Base-by-base conservation (phyloP, 2,113 vertebrate genomes). In the Rhinichthys klamathensis region DNA sequence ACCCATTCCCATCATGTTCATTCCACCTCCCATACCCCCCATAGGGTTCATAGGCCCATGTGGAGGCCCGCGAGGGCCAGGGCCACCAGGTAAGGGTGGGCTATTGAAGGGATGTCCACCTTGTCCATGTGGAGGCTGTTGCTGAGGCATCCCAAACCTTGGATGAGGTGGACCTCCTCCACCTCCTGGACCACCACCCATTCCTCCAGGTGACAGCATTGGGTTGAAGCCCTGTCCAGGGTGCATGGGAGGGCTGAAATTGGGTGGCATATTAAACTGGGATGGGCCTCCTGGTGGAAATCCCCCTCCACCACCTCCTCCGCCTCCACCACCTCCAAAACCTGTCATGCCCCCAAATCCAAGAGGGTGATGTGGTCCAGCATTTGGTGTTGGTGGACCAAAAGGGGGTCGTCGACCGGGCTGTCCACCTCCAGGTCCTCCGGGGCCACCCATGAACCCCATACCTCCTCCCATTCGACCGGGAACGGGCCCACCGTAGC, bases 181-280 rank as follows among this genome's bases (percentile, higher is more conserved):
- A 13, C 93, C 93, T 78, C 87, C 88, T 77, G 88, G 88, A 65
- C 85, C 88, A n/a, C 88, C 88, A 67, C 94, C 94, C 93, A 96
- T 95, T 56, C 76, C 90, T 12, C 94, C 94, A 25, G 95, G 96
- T 1, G 98, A 98, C 88, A 99, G 94, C 96, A 99, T 97, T 56
- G 97, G 96, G 80, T 97, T 97, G 18, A 98, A 98, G 4, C 97
- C 97, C 46, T 93, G 90, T 8, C 94, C 94, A 0, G 94, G 93
- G 84, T 97, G 96, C 95, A 98, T 96, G 83, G 97, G 98, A 27
- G 98, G 98, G 88, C 97, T 99, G 83, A 99, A 98, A 92, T 96
- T 97, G 2, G 97, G 96, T 27, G 96, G 92, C 93, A 99, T 96
- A 79, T 94, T 96, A 90, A 98, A 99, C 86, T 96, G 95, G 30